Conservation (phyloP, 2,888 invertebrate species). For the Pocota personata region DNA sequence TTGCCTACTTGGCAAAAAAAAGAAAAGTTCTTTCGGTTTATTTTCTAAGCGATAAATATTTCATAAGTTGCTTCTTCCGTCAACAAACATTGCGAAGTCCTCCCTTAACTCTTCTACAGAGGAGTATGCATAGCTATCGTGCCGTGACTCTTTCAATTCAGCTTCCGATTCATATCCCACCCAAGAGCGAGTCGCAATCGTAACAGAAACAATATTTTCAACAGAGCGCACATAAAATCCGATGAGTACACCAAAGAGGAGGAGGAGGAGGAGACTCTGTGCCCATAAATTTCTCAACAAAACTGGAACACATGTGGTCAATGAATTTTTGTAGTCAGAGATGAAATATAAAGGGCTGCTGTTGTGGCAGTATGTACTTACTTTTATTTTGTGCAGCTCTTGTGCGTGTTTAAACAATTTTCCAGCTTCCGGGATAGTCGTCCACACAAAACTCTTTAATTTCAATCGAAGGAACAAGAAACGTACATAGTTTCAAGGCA, state of each 20-base stretch:
- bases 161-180: not conserved
- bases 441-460: constrained; percentile 27
- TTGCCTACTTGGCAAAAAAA: not conserved
- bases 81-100: not conserved
- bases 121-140: not conserved
- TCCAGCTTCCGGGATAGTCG: constrained; percentile 35
- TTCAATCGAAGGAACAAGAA: constrained; percentile 13
- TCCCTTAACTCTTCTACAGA: not conserved
- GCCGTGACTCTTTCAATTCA: not conserved
- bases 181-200: not conserved
- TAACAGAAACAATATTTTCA: not conserved
- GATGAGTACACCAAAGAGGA: not conserved
- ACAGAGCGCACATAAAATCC: not conserved
- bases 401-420: not conserved
- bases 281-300: not conserved
- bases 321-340: not conserved
- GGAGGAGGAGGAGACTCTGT: not conserved
- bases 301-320: constrained; percentile 24
- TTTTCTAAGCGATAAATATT: not conserved
- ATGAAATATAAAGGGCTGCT: not conserved
- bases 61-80: not conserved
- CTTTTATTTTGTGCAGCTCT: constrained; percentile 14
- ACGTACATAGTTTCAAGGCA: not conserved
- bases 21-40: not conserved
- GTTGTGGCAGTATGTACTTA: constrained; percentile 17